Evolutionary conservation across 23 tunicate species (phyloP).

Genomic region (Phallusia fumigata): DNA sequence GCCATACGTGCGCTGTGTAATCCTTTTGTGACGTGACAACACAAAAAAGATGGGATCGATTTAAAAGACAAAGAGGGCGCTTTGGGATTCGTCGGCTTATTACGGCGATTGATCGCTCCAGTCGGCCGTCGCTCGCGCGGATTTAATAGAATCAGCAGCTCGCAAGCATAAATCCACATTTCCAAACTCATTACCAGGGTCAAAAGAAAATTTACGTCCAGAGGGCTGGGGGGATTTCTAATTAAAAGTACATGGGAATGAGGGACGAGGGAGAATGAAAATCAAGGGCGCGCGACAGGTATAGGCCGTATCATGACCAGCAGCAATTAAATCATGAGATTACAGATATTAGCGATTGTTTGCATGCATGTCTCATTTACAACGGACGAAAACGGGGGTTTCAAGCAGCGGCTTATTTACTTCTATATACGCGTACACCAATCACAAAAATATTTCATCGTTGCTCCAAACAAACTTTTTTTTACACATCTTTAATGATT

Average conservation of each 20-base stretch:
- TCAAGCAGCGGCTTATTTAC: too few species aligned
- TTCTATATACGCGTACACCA: too few species aligned
- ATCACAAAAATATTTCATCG: too few species aligned
- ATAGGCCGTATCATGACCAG: neutral
- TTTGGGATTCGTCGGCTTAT: neutral
- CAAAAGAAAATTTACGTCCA: neutral
- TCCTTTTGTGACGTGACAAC: neutral
- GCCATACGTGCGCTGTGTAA: too few species aligned
- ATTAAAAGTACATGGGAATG: neutral
- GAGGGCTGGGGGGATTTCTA: neutral
- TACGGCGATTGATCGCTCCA: neutral
- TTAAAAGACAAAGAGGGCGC: neutral
- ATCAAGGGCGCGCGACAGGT: neutral
- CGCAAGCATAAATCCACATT: neutral
- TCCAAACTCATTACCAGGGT: constrained; percentile 8
- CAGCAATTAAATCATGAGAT: neutral
- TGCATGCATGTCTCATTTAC: too few species aligned
- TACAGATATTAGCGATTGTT: too few species aligned
- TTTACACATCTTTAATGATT: too few species aligned
- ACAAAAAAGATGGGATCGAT: neutral
- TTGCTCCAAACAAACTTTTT: too few species aligned
- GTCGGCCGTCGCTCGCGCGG: neutral
- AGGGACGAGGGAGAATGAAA: neutral
- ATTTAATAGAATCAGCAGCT: neutral
- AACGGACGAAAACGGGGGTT: too few species aligned